These are phyloP conservation scores for Synanthedon tipuliformis DNA, from an alignment of 2,888 invertebrate species.

Conservation along the genomic window DNA sequence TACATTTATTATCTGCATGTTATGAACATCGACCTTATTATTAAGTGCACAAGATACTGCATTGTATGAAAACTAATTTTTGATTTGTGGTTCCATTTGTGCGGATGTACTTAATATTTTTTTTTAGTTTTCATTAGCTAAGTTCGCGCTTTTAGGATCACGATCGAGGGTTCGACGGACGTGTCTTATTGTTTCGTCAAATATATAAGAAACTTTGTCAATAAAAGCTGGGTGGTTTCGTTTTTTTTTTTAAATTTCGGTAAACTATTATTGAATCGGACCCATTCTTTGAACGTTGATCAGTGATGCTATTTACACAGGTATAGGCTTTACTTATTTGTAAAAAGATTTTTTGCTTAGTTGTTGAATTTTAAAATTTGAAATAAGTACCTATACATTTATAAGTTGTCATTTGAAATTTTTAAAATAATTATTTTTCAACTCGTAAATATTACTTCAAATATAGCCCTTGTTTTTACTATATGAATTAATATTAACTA, in stretches of 20 bases:
- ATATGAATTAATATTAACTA: too few relatives aligned
- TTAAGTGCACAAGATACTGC: not conserved
- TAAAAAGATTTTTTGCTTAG: too few relatives aligned
- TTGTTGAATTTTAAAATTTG: too few relatives aligned
- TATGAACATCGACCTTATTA: constrained; percentile 16
- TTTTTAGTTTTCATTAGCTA: constrained; percentile 64
- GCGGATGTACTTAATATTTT: constrained; percentile 49
- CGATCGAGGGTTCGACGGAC: constrained; percentile 57
- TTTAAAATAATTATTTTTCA: too few relatives aligned
- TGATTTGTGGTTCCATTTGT: constrained; percentile 19
- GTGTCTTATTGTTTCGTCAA: constrained; percentile 63
- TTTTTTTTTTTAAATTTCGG: constrained; percentile 10
- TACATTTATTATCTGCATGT: constrained; percentile 6
- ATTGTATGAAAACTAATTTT: not conserved
- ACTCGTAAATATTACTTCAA: too few relatives aligned
- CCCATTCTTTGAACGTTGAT: constrained; percentile 17
- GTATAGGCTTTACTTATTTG: not conserved
- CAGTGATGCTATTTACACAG: constrained; percentile 4
- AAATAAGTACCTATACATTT: too few relatives aligned
- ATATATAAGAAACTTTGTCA: constrained; percentile 61
- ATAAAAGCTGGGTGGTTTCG: constrained; percentile 53
- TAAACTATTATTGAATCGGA: constrained; percentile 7
- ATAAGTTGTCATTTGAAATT: too few relatives aligned
- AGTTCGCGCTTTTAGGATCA: constrained; percentile 67
- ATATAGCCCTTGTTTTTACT: too few relatives aligned